Conservation (phyloP, 2,113 vertebrate species). For the Illadopsis cleaveri region DNA sequence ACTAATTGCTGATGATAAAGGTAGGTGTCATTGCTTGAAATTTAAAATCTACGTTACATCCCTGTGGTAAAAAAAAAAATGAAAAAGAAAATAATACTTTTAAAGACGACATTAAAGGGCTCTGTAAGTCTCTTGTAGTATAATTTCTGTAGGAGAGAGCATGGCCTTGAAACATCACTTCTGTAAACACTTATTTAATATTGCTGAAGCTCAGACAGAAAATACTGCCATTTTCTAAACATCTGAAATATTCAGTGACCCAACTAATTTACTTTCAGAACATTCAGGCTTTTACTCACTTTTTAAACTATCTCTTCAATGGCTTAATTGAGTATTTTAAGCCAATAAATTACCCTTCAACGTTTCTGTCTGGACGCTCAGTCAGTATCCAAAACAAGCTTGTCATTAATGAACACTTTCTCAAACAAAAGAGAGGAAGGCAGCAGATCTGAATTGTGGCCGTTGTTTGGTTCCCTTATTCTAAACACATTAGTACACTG, state of each 20-base stretch:
- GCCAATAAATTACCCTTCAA: constrained; percentile 59
- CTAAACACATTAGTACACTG: constrained; percentile 71
- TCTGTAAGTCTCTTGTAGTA: neutral
- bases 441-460: constrained; percentile 35
- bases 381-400: constrained; percentile 59
- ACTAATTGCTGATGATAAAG: neutral
- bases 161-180: neutral
- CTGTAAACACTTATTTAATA: neutral
- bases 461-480: constrained; percentile 50
- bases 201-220: neutral
- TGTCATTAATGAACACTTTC: constrained; percentile 58
- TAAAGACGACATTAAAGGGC: neutral
- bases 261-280: constrained; percentile 25
- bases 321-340: constrained; percentile 67
- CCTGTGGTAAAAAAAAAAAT: fast-evolving
- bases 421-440: constrained; percentile 50
- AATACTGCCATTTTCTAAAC: neutral
- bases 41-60: neutral
- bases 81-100: neutral
- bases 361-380: constrained; percentile 41
- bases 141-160: neutral
- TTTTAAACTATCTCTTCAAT: constrained; percentile 38
- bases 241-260: neutral
- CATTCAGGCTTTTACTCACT: constrained; percentile 24
- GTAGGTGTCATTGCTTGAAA: neutral